Conservation (phyloP, 92 coral and sea anemone genomes). For the Zoanthus sansibaricus region DNA sequence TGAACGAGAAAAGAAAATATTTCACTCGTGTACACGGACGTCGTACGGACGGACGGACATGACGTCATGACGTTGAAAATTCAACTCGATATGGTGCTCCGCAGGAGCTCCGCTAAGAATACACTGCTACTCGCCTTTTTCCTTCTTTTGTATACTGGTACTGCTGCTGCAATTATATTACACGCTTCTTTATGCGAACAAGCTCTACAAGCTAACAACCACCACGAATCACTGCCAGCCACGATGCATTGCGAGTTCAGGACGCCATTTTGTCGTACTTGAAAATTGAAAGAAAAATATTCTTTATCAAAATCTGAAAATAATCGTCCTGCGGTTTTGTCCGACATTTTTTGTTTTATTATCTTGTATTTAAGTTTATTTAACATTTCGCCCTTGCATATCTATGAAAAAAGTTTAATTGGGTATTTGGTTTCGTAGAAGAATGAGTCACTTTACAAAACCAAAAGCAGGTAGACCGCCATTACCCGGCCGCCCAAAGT, state of each 20-base stretch:
- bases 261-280: constrained; percentile 23
- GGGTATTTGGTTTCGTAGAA: neutral
- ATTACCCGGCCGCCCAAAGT: constrained; percentile 14
- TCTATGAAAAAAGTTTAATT: neutral
- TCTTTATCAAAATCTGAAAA: no score
- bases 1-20: no score
- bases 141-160: no score
- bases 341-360: neutral
- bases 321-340: neutral
- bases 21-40: no score
- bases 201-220: no score
- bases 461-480: constrained; percentile 26
- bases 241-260: neutral
- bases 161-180: no score
- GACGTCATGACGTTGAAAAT: no score
- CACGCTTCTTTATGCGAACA: no score
- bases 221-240: neutral
- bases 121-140: no score
- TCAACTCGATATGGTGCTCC: no score
- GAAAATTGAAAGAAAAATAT: neutral
- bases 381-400: neutral
- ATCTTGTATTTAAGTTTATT: neutral
- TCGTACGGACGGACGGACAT: no score
- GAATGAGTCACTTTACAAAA: constrained; percentile 12
- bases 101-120: no score